A percentile compares a stretch with the other conserved stretches of the same genome.
These are phyloP conservation scores for Percina caprodes DNA, from an alignment of 2,113 vertebrate genomes.

Conservation along the genomic window DNA sequence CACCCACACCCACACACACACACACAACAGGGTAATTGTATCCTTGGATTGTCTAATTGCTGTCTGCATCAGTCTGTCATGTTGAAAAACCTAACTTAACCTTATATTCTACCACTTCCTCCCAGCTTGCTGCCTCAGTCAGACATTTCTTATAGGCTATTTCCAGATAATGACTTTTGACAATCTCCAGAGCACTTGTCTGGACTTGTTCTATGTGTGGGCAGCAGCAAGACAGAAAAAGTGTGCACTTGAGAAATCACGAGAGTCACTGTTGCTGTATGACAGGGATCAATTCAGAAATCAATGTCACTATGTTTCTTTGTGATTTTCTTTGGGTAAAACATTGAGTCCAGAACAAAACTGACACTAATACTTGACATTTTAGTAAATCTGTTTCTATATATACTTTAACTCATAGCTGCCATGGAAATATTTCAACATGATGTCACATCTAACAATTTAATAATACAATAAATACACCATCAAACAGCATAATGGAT, in stretches of 20 bases:
- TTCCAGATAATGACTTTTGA: constrained; percentile 9
- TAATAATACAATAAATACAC: neutral
- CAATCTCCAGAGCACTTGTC: constrained; percentile 7
- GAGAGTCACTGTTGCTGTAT: neutral
- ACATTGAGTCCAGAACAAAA: neutral
- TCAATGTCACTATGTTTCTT: neutral
- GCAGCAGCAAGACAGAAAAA: neutral
- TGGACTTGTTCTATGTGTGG: constrained; percentile 21
- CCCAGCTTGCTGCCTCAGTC: neutral
- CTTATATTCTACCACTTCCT: neutral
- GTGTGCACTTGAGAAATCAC: neutral
- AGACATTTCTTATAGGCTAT: neutral
- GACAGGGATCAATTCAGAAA: constrained; percentile 28
- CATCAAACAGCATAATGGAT: neutral
- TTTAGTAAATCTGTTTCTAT: too few relatives aligned
- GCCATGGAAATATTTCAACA: neutral
- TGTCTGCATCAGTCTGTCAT: constrained; percentile 20
- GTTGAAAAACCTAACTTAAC: neutral
- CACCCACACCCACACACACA: constrained; percentile 6
- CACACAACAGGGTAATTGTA: constrained; percentile 7
- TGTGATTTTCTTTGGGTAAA: constrained; percentile 8
- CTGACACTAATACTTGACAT: neutral
- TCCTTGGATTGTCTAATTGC: constrained; percentile 27
- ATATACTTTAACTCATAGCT: neutral
- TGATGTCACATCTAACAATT: neutral